Conservation (phyloP, 1,140 invertebrate species). For the Calosoma granatense region DNA sequence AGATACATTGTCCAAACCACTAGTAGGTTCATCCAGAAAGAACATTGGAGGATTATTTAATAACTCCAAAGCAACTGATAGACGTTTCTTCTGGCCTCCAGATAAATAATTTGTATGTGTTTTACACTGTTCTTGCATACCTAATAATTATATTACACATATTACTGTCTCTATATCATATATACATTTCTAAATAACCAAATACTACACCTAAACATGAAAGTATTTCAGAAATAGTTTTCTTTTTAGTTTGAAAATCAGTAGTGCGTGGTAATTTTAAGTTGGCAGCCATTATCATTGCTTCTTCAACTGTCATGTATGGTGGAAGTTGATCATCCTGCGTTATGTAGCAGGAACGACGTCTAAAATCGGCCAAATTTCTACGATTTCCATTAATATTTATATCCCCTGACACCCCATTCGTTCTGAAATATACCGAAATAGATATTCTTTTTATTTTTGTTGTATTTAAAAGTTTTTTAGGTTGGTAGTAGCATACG, state of each 20-base stretch:
- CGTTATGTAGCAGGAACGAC: constrained; percentile 82
- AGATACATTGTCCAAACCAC: background rate
- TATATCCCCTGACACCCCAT: constrained; percentile 41
- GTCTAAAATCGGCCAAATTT: constrained; percentile 54
- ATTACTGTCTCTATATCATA: too few relatives aligned
- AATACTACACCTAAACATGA: background rate
- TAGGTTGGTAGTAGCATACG: too few relatives aligned
- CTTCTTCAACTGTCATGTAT: constrained; percentile 69
- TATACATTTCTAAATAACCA: too few relatives aligned
- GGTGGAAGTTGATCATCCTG: constrained; percentile 78
- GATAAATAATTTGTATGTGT: constrained; percentile 54
- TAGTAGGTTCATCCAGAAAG: constrained; percentile 58
- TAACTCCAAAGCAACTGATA: constrained; percentile 76
- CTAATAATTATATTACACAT: too few relatives aligned
- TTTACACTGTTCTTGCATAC: constrained; percentile 22
- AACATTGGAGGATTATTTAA: constrained; percentile 68
- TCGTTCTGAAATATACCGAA: constrained; percentile 35
- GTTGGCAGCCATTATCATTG: constrained; percentile 74
- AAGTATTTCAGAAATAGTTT: background rate
- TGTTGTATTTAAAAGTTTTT: too few relatives aligned
- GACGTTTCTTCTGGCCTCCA: constrained; percentile 74
- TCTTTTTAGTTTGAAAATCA: background rate
- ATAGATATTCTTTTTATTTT: background rate
- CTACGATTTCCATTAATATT: constrained; percentile 37
- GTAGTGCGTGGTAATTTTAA: constrained; percentile 55